Conservation (phyloP, 1,140 invertebrate genomes). For the Bombus breviceps region DNA sequence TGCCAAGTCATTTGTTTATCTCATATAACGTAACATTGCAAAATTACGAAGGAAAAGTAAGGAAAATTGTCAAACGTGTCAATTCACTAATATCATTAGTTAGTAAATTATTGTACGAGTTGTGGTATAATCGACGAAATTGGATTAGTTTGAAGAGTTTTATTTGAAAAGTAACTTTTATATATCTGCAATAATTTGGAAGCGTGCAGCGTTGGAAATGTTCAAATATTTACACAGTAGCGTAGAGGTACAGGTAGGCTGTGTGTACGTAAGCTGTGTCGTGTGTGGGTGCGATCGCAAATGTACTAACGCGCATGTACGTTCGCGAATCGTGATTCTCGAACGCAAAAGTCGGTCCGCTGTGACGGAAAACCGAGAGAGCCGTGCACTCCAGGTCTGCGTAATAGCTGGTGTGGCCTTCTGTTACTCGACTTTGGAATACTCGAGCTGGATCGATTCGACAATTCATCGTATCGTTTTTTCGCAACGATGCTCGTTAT, state of each 20-base stretch:
- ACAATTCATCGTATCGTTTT: not conserved
- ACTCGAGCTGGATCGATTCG: not conserved
- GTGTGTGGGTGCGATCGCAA: too few relatives aligned
- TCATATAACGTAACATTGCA: too few relatives aligned
- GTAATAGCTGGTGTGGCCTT: not conserved
- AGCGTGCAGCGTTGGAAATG: not conserved
- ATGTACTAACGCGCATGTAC: not conserved
- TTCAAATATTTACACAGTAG: not conserved
- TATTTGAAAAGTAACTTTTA: too few relatives aligned
- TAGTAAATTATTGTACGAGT: too few relatives aligned
- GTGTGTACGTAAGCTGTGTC: not conserved
- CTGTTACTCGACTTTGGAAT: not conserved
- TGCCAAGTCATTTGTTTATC: too few relatives aligned
- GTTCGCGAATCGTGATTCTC: slow-evolving; percentile 5
- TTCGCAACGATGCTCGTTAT: not conserved
- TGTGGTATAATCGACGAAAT: too few relatives aligned
- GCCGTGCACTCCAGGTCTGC: not conserved
- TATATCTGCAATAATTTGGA: not conserved
- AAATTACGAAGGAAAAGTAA: too few relatives aligned
- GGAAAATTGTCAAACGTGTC: too few relatives aligned
- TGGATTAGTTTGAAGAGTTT: too few relatives aligned
- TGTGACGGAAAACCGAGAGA: slow-evolving; percentile 21
- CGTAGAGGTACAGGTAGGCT: not conserved
- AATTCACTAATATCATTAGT: too few relatives aligned
- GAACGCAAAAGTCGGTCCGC: slow-evolving; percentile 44